Evolutionary conservation across 2,797 vertebrate genomes (phyloP), one percentile per base, ranked within the genome.

Genomic region (Neopelma chrysocephalum): DNA sequence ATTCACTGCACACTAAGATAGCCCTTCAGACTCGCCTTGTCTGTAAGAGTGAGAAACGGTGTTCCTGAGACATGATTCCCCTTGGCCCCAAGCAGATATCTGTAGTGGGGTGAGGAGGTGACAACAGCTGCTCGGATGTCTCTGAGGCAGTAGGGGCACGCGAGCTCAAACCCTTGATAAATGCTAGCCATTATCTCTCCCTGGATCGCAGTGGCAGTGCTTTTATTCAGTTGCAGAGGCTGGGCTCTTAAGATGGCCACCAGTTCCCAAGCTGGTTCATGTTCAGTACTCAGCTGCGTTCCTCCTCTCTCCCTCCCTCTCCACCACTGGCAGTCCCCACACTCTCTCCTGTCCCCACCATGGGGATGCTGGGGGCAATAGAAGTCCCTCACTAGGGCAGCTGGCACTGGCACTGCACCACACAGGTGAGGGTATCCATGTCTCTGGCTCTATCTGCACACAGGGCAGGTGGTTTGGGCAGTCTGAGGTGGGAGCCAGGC

Each of bases 111-210:
- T 32, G 20, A 80, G 27, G 6, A 91, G 14, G 19, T 38, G 42
- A 34, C 38, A 73, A 27, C 38, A 88, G n/a, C 27, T 16, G 2
- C 64, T 43, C 17, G 48, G 53, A 15, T 80, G 51, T 53, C 10
- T 53, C 51, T 31, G 47, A 57, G 54, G 27, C 1, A 1, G 15
- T 42, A 64, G 25, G 3, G 45, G 8, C 14, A 45, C 2, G 0
- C 0, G 0, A 93, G 10, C 10, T 72, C 50, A 53, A n/a, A 6
- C 42, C 11, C 26, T 56, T 22, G 15, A 27, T 29, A 75, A 50
- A 42, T 1, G 2, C 36, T 71, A 1, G 2, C 42, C 1, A 0
- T 45, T 51, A 10, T 19, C 15, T 82, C 22, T 47, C 2, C 1
- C 34, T 26, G 27, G 21, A 54, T 54, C 3, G 1, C 3, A 64